Conservation (phyloP, 2,888 invertebrate species). For the Helleia helle region DNA sequence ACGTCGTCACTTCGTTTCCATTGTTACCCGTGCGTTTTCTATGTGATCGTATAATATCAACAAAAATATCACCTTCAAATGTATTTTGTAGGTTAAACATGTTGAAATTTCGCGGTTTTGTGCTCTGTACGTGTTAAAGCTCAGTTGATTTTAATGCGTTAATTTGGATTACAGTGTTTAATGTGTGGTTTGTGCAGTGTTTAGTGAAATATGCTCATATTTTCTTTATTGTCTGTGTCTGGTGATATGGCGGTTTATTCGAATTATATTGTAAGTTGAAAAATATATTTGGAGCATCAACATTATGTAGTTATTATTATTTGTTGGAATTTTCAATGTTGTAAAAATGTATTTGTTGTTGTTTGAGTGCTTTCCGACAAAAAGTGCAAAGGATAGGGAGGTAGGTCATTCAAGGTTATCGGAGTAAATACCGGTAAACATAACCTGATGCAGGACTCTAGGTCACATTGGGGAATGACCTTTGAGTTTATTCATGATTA, state of each 20-base stretch:
- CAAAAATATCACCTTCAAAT: slow-evolving; percentile 74
- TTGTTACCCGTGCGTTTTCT: slow-evolving; percentile 24
- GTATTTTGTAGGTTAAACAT: slow-evolving; percentile 72
- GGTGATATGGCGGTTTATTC: slow-evolving; percentile 23
- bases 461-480: slow-evolving; percentile 61
- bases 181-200: slow-evolving; percentile 31
- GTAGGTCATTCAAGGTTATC: slow-evolving; percentile 72
- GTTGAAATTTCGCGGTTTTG: slow-evolving; percentile 62
- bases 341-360: neutral
- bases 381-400: slow-evolving; percentile 16
- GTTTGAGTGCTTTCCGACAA: neutral
- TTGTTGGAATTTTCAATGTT: neutral
- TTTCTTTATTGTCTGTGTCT: slow-evolving; percentile 14
- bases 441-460: slow-evolving; percentile 44
- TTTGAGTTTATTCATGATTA: slow-evolving; percentile 29
- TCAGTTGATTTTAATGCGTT: slow-evolving; percentile 24
- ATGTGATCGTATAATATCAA: slow-evolving; percentile 56
- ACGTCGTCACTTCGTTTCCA: slow-evolving; percentile 24
- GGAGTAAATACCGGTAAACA: slow-evolving; percentile 52
- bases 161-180: slow-evolving; percentile 25
- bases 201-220: slow-evolving; percentile 17
- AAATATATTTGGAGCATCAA: neutral
- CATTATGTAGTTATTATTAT: neutral
- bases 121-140: slow-evolving; percentile 48
- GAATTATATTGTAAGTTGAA: slow-evolving; percentile 18